phyloP scores from a whole-genome alignment of 2,113 vertebrate species.

The Lamprologus sp. region DNA sequence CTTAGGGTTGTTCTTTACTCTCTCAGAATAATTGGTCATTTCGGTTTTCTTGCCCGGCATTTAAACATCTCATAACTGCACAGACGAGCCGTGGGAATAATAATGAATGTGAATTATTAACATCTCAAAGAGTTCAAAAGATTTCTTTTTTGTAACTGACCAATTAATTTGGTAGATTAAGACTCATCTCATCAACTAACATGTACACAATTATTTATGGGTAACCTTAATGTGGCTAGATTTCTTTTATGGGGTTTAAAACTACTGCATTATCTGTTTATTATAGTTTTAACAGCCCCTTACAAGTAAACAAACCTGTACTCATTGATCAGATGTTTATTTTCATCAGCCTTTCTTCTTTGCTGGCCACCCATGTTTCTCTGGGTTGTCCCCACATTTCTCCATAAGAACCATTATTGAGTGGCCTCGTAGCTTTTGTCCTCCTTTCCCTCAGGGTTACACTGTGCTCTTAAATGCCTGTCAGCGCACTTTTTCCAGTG shows the following conservation, averaged over 20 bases:
- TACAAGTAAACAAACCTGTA: background rate
- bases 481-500: conserved; percentile 3
- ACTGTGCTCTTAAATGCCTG: background rate
- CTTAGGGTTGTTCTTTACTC: background rate
- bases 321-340: background rate
- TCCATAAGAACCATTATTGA: background rate
- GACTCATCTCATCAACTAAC: background rate
- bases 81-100: background rate
- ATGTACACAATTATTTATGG: background rate
- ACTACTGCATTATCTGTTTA: background rate
- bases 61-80: background rate
- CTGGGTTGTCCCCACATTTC: background rate
- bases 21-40: background rate
- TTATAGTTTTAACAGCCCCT: background rate
- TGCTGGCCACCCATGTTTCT: background rate
- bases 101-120: background rate
- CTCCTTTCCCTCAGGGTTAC: background rate
- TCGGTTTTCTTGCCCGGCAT: background rate
- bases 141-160: background rate
- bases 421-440: background rate
- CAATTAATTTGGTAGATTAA: background rate
- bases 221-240: background rate
- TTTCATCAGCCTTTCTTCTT: background rate
- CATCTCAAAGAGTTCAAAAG: background rate
- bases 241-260: background rate